Conservation (phyloP, 2,113 vertebrate genomes). For the Tragelaphus buxtoni region DNA sequence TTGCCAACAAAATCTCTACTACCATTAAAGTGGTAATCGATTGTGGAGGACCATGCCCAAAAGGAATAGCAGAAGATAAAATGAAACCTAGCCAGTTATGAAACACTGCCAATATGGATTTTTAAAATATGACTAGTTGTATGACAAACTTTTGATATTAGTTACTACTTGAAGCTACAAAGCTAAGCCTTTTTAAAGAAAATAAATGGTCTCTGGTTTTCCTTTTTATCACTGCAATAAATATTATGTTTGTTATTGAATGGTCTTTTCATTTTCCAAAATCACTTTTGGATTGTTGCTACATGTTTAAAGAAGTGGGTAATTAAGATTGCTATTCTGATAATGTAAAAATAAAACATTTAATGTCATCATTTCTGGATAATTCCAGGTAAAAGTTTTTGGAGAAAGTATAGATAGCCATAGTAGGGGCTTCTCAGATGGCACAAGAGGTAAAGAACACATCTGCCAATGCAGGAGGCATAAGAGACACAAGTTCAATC, state of each 20-base stretch:
- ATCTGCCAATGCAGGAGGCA: background rate
- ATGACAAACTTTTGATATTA: slow-evolving; percentile 21
- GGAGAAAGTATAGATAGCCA: background rate
- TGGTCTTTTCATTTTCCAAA: background rate
- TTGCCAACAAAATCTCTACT: slow-evolving; percentile 8
- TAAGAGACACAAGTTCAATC: background rate
- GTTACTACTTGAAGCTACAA: background rate
- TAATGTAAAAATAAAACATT: background rate
- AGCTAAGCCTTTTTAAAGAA: background rate
- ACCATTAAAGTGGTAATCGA: slow-evolving; percentile 48
- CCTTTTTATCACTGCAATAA: background rate
- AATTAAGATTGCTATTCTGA: background rate
- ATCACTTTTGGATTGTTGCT: background rate
- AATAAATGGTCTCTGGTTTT: background rate
- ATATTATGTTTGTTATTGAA: background rate
- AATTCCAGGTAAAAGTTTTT: background rate
- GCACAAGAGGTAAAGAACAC: background rate
- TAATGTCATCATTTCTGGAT: background rate
- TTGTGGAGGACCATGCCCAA: background rate
- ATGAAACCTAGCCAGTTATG: slow-evolving; percentile 27
- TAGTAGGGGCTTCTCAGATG: background rate
- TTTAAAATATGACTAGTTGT: slow-evolving; percentile 31
- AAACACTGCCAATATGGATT: slow-evolving; percentile 7
- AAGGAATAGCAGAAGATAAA: slow-evolving; percentile 9
- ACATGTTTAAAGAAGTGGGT: background rate